These are phyloP conservation scores for Chloroceryle aenea DNA, from an alignment of 2,113 vertebrate species.

Conservation along the genomic window DNA sequence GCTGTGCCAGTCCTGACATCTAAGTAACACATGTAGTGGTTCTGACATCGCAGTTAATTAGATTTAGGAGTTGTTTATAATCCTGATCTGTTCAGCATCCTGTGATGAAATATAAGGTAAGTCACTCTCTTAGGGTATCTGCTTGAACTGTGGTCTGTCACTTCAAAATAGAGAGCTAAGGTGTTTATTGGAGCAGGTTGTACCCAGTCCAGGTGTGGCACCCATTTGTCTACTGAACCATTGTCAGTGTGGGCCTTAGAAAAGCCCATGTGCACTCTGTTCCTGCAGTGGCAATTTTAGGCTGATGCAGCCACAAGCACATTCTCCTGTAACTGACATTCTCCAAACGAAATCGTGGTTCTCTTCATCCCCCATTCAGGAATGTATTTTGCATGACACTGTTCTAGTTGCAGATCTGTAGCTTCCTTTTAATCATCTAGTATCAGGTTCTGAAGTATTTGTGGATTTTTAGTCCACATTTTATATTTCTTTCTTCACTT, in stretches of 20 bases:
- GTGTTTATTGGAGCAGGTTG: background rate
- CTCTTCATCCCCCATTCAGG: background rate
- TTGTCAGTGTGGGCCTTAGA: background rate
- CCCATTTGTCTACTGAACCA: background rate
- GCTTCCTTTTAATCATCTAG: background rate
- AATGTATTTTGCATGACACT: background rate
- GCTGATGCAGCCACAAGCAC: rapidly evolving
- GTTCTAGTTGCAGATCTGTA: background rate
- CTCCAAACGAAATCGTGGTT: background rate
- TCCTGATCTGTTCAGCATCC: background rate
- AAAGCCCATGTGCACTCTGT: background rate
- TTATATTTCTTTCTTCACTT: background rate
- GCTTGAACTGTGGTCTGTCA: background rate
- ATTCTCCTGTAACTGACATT: background rate
- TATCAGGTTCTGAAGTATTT: background rate
- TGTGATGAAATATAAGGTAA: background rate
- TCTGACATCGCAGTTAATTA: background rate
- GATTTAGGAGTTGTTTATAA: background rate
- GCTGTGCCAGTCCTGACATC: background rate
- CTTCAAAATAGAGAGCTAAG: background rate
- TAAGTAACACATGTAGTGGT: background rate
- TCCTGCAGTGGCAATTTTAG: background rate
- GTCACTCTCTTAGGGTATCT: background rate
- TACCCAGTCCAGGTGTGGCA: background rate
- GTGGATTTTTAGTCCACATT: background rate